Conservation (phyloP, 2,888 invertebrate genomes). For the Rambutsinella grinnellia region DNA sequence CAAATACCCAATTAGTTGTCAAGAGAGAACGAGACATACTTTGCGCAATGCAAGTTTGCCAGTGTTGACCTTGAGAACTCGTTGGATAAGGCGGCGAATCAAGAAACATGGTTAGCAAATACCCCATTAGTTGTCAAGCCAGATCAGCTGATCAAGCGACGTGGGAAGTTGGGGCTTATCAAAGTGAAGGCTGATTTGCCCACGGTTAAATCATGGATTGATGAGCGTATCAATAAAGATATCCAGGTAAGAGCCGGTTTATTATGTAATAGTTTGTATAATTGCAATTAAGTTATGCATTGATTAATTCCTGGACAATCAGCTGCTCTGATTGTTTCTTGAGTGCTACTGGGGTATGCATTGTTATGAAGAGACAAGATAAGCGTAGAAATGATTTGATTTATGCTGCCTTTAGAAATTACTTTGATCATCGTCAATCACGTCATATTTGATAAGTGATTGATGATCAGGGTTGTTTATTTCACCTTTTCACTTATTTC, state of each 20-base stretch:
- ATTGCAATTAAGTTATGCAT: too few relatives aligned
- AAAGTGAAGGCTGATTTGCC: conserved; percentile 89
- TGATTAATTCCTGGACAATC: too few relatives aligned
- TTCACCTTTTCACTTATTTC: too few relatives aligned
- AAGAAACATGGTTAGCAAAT: conserved; percentile 84
- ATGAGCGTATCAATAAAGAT: conserved; percentile 85
- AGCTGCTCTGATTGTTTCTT: too few relatives aligned
- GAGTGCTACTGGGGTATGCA: too few relatives aligned
- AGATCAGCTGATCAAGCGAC: conserved; percentile 97
- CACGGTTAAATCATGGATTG: conserved; percentile 88
- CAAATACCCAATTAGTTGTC: conserved; percentile 79
- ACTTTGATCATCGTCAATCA: too few relatives aligned
- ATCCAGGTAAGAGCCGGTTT: conserved; percentile 76
- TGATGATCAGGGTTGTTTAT: too few relatives aligned
- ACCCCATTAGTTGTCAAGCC: conserved; percentile 91
- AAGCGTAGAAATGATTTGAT: too few relatives aligned
- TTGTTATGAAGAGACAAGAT: too few relatives aligned
- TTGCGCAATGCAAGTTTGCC: conserved; percentile 83
- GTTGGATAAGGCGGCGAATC: conserved; percentile 81
- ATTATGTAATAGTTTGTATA: too few relatives aligned
- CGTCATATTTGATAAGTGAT: too few relatives aligned
- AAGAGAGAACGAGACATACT: conserved; percentile 80
- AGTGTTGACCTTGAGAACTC: conserved; percentile 82
- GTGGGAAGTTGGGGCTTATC: conserved; percentile 97
- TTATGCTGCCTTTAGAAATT: too few relatives aligned